Percentiles rank a stretch among this genome's conserved stretches.
These are phyloP conservation scores for Chlamydotis undulata DNA, from an alignment of 2,113 vertebrate species.

Conservation along the genomic window DNA sequence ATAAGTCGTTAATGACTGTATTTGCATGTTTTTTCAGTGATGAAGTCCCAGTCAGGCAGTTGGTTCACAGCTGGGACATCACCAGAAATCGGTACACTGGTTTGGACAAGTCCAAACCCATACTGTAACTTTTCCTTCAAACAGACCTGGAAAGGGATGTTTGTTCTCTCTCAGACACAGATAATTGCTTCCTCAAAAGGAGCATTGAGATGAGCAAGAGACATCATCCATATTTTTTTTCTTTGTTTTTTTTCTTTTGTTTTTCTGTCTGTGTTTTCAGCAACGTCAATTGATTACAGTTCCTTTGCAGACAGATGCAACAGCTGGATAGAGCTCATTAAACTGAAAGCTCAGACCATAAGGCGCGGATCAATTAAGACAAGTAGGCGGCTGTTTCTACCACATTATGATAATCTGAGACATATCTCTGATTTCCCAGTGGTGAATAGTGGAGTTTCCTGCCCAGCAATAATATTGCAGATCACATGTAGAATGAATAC, in stretches of 20 bases:
- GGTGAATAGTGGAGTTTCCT: constrained; percentile 82
- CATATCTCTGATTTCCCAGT: constrained; percentile 80
- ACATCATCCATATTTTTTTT: constrained; percentile 87
- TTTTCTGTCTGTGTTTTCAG: constrained; percentile 91
- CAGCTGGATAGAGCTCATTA: constrained; percentile 99
- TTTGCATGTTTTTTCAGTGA: constrained; percentile 60
- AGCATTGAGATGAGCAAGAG: constrained; percentile 76
- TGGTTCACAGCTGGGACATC: constrained; percentile 29
- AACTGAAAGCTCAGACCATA: constrained; percentile 99
- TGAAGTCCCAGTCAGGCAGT: constrained; percentile 46
- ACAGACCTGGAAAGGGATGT: constrained; percentile 59
- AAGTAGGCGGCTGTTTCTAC: constrained; percentile 98
- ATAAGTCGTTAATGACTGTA: neutral
- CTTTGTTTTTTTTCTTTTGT: constrained; percentile 81
- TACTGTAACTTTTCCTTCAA: constrained; percentile 32
- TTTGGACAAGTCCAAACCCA: constrained; percentile 55
- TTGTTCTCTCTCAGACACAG: constrained; percentile 77
- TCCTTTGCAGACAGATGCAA: constrained; percentile 99
- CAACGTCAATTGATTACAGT: constrained; percentile 99
- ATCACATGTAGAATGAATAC: constrained; percentile 66
- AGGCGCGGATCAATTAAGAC: constrained; percentile 99
- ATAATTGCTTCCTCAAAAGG: constrained; percentile 80
- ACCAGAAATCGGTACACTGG: constrained; percentile 39
- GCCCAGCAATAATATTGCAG: constrained; percentile 69
- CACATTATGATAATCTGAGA: constrained; percentile 87